Conservation (phyloP, 2,113 vertebrate species). For the Sitta europaea region DNA sequence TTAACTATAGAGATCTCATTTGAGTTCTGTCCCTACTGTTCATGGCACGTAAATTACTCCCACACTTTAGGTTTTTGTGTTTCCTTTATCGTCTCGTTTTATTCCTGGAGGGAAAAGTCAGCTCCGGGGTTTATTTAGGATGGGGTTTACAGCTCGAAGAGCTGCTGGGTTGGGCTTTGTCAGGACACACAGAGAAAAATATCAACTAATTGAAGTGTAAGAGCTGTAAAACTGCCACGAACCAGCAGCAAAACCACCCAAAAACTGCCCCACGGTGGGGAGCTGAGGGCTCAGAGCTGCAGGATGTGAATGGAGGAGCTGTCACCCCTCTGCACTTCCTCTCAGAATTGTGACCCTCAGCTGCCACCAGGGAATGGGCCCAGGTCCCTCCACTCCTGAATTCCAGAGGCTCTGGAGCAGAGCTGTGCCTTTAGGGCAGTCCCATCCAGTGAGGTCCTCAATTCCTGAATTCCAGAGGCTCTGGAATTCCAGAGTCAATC, state of each 20-base stretch:
- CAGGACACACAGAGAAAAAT: not conserved
- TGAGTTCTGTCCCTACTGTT: too few relatives aligned
- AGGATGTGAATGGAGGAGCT: not conserved
- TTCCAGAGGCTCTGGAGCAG: not conserved
- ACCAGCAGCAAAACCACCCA: not conserved
- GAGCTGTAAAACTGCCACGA: not conserved
- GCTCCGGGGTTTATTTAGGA: fast-evolving
- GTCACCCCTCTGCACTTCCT: too few relatives aligned
- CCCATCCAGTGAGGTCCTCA: not conserved
- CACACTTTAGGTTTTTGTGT: too few relatives aligned
- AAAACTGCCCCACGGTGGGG: not conserved
- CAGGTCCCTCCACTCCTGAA: fast-evolving
- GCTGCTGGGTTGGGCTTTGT: not conserved
- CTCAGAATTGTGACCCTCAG: not conserved
- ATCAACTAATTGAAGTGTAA: not conserved
- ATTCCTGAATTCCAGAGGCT: too few relatives aligned
- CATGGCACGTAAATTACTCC: too few relatives aligned
- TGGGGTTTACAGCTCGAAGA: not conserved
- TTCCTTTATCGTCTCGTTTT: fast-evolving
- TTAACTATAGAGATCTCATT: too few relatives aligned
- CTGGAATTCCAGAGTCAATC: too few relatives aligned
- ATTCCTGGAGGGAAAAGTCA: not conserved
- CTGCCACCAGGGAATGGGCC: not conserved
- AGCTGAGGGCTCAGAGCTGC: not conserved
- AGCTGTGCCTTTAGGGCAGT: not conserved